A percentile compares a stretch with the other conserved stretches of the same genome.
phyloP scores from a whole-genome alignment of 2,797 vertebrate genomes.

The Lemur catta region DNA sequence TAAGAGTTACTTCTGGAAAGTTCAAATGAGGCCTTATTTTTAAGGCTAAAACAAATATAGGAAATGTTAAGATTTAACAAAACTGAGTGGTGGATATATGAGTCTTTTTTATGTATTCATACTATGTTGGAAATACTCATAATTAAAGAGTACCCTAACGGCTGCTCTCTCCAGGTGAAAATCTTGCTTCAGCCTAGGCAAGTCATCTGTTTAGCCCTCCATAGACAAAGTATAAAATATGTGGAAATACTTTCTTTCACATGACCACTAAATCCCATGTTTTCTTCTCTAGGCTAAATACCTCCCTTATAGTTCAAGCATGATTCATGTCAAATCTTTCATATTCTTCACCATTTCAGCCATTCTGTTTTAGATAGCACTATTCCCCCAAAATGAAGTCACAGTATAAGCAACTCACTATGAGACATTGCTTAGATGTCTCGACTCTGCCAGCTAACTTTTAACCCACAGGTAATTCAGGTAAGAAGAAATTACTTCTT shows the following conservation, averaged over 20 bases:
- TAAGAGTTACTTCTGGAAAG: neutral
- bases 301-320: neutral
- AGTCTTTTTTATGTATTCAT: neutral
- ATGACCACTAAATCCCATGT: neutral
- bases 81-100: neutral
- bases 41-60: neutral
- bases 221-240: neutral
- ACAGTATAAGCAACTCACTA: neutral
- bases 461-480: neutral
- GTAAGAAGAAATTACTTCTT: neutral
- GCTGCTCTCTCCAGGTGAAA: slow-evolving; percentile 32
- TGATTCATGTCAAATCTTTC: neutral
- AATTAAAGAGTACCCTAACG: neutral
- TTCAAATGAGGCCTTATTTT: neutral
- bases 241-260: neutral
- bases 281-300: neutral
- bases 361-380: neutral
- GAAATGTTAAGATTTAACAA: slow-evolving; percentile 18
- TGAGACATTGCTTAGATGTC: neutral
- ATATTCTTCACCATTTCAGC: neutral
- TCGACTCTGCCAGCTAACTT: neutral
- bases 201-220: neutral
- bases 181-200: neutral
- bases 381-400: neutral
- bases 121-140: neutral